Base-by-base conservation (phyloP, 2,888 invertebrate species). In the Lasioglossum lativentre region DNA sequence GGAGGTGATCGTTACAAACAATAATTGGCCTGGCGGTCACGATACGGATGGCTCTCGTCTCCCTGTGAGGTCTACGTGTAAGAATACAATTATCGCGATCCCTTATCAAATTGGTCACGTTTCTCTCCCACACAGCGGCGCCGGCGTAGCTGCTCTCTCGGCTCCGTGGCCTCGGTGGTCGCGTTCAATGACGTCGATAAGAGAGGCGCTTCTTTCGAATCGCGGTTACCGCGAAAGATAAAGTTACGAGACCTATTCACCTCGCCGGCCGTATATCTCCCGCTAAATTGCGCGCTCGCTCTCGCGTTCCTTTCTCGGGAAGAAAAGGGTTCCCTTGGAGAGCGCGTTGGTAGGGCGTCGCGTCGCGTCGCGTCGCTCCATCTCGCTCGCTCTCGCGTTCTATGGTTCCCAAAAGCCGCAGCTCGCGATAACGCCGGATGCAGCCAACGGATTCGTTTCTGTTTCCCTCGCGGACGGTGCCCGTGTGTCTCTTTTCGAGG, bases 61-160 rank as follows among this genome's bases (percentile, higher is more conserved):
- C 83, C 59, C 38, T 79, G 80, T 75, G 86, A 78, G 79, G 80
- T 78, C 81, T 68, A 77, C 82, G 84, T 82, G 70, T 78, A 84
- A 85, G 83, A 80, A 88, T 89, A 89, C 82, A 83, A 88, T 88
- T 88, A 84, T 85, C 82, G 68, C 75, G 74, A 85, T 88, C 80
- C 78, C 75, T 89, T 85, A 83, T 83, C 80, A 77, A 71, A 80
- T 78, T 68, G 85, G 87, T 89, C 89, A 89, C 87, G 89, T 86
- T 85, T 82, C 85, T 76, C 88, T 85, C 76, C 83, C 85, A 85
- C 88, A 77, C 76, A 66, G 80, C 88, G 72, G 82, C 88, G 72
- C 71, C 66, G 75, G 30, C 23, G 52, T 8, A 52, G 52, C 23
- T 52, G 52, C 23, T 52, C 27, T 45, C 78, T 76, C n/a, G 6